Evolutionary conservation across 23 tunicate genomes (phyloP).

Genomic region (Halocynthia roretzi): DNA sequence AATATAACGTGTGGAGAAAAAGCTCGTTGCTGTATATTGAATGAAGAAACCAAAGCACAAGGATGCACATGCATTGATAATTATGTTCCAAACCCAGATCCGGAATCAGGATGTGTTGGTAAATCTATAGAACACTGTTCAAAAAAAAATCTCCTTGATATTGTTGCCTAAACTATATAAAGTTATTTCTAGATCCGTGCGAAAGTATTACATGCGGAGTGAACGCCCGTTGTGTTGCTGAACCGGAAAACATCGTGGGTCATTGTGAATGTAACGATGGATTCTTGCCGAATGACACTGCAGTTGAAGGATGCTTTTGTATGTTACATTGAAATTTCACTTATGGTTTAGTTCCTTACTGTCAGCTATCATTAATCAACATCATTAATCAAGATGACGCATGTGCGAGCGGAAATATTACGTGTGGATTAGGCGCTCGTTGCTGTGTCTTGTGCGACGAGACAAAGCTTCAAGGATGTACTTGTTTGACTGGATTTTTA

Average conservation of each 20-base stretch:
- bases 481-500: too few species aligned
- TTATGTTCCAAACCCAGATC: not conserved
- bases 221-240: not conserved
- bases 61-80: not conserved
- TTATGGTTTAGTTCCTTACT: too few species aligned
- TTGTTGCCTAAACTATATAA: not conserved
- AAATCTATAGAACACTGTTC: not conserved
- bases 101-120: conserved; percentile 8
- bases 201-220: not conserved
- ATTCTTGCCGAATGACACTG: not conserved
- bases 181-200: not conserved
- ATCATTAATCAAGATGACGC: too few species aligned
- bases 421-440: too few species aligned
- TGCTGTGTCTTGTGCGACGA: too few species aligned
- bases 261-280: not conserved
- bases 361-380: too few species aligned
- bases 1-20: not conserved
- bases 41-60: not conserved
- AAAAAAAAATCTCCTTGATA: not conserved
- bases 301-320: not conserved
- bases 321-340: not conserved
- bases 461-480: too few species aligned
- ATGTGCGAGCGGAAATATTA: too few species aligned
- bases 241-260: not conserved
- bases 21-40: not conserved